phyloP scores from a whole-genome alignment of 1,140 invertebrate genomes.

The Lepidostoma basale region DNA sequence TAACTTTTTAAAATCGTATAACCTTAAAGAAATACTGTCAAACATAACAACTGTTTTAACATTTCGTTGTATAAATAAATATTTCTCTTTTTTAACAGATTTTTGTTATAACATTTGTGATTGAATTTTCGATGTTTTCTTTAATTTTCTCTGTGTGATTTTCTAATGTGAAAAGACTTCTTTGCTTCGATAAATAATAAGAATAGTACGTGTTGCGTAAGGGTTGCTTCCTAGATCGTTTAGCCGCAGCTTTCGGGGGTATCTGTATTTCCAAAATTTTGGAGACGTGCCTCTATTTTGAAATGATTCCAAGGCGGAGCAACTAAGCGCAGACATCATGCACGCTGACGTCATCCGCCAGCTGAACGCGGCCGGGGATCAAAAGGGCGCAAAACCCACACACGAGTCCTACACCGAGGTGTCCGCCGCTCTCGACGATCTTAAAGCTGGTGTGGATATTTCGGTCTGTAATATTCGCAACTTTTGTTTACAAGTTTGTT shows the following conservation, averaged over 20 bases:
- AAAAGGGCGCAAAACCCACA: slow-evolving; percentile 52
- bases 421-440: slow-evolving; percentile 62
- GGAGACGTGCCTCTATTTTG: slow-evolving; percentile 48
- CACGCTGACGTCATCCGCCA: slow-evolving; percentile 59
- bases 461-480: slow-evolving; percentile 31
- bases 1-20: no score
- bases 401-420: slow-evolving; percentile 61
- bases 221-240: slow-evolving; percentile 10
- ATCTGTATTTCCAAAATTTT: slow-evolving; percentile 3
- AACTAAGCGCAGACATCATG: slow-evolving; percentile 59
- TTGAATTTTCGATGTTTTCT: not conserved
- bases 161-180: not conserved
- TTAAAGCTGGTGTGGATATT: slow-evolving; percentile 49
- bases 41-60: no score
- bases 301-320: slow-evolving; percentile 60
- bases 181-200: not conserved
- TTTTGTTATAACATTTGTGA: slow-evolving; percentile 8
- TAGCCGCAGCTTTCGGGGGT: not conserved
- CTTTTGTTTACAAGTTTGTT: no score
- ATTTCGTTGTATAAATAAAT: no score
- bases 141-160: not conserved
- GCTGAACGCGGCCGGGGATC: slow-evolving; percentile 54
- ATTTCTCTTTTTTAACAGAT: not conserved
- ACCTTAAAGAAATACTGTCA: no score
- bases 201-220: slow-evolving; percentile 10